Evolutionary conservation across 2,113 vertebrate genomes (phyloP).

Genomic region (Climacteris rufus): DNA sequence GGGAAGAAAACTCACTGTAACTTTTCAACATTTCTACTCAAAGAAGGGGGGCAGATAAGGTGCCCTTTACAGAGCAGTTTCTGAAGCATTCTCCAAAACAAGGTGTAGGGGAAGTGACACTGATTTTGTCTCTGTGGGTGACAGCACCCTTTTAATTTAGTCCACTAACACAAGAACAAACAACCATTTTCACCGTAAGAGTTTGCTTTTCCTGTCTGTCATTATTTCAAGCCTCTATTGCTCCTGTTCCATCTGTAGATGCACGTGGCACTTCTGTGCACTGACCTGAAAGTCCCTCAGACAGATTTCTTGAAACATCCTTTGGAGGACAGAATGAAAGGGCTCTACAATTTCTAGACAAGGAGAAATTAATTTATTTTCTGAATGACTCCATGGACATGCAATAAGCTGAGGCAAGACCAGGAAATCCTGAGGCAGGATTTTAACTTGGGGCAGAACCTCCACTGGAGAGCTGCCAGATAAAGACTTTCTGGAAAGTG

Average conservation of each 20-base stretch:
- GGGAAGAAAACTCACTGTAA: not conserved
- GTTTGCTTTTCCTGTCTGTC: not conserved
- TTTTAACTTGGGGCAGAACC: not conserved
- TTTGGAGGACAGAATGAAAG: not conserved
- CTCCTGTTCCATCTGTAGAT: not conserved
- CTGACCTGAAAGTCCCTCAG: not conserved
- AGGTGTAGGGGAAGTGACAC: not conserved
- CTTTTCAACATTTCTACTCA: not conserved
- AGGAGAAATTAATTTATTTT: constrained; percentile 4
- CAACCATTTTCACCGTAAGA: not conserved
- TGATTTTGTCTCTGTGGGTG: not conserved
- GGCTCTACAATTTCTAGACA: not conserved
- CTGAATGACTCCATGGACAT: not conserved
- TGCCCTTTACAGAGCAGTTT: not conserved
- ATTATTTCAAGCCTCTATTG: not conserved
- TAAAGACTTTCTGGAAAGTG: not conserved
- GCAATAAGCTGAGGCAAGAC: not conserved
- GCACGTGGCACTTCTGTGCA: not conserved
- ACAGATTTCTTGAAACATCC: not conserved
- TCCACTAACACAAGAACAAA: not conserved
- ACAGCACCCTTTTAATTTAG: not conserved
- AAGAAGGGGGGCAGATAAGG: not conserved
- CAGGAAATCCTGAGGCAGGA: not conserved
- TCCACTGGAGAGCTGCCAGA: not conserved
- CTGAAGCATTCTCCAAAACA: not conserved